These are phyloP conservation scores for Pammene aurita DNA, from an alignment of 2,888 invertebrate genomes.

Conservation along the genomic window DNA sequence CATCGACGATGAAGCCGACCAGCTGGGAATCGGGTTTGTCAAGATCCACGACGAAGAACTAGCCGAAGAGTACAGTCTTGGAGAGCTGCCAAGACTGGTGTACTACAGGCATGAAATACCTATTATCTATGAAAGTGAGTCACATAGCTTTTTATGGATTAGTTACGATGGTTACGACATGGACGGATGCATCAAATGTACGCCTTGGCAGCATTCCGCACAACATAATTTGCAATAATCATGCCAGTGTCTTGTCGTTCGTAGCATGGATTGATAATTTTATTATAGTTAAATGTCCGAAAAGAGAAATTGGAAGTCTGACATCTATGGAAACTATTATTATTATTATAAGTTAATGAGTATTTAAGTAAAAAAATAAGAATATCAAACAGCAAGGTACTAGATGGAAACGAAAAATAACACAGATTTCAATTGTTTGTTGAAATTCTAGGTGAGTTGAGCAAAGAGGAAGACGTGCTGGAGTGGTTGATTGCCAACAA, in stretches of 20 bases:
- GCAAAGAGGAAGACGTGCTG: conserved; percentile 94
- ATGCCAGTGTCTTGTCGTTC: conserved; percentile 5
- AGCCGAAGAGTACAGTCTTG: conserved; percentile 96
- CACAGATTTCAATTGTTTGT: neutral
- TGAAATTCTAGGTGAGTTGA: conserved; percentile 88
- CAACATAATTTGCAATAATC: conserved; percentile 16
- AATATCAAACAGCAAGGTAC: no score
- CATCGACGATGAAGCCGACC: conserved; percentile 97
- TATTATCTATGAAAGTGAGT: conserved; percentile 95
- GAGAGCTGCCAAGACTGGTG: conserved; percentile 92
- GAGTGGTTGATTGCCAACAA: conserved; percentile 97
- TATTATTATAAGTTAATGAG: neutral
- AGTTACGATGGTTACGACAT: conserved; percentile 61
- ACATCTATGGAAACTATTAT: no score
- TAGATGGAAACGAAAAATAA: neutral
- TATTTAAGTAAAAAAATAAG: no score
- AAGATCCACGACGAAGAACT: conserved; percentile 96
- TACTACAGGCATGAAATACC: conserved; percentile 97
- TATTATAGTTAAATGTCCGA: neutral
- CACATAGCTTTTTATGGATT: conserved; percentile 61
- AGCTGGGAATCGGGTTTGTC: conserved; percentile 96
- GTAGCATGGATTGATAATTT: conserved; percentile 4
- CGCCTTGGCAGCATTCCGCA: conserved; percentile 21
- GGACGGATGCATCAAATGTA: conserved; percentile 46
- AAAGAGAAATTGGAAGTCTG: no score